These are phyloP conservation scores for Drosophila subpulchrella DNA, from an alignment of 1,140 invertebrate species.

Conservation along the genomic window DNA sequence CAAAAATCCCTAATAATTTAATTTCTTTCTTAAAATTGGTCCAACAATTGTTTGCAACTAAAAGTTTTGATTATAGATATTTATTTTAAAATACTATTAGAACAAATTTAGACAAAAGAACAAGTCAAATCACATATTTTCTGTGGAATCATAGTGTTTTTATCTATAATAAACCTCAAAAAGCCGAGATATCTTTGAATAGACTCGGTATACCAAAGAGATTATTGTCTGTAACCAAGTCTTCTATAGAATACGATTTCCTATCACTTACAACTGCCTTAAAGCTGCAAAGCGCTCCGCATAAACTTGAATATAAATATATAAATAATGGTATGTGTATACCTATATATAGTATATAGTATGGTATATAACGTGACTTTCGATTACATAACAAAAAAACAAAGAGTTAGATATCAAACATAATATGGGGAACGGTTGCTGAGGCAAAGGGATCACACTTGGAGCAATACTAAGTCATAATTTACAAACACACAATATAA, in stretches of 20 bases:
- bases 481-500: slow-evolving; percentile 30
- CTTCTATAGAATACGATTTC: slow-evolving; percentile 4
- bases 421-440: slow-evolving; percentile 50
- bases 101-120: not conserved
- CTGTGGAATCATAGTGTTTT: slow-evolving; percentile 2
- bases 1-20: not conserved
- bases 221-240: slow-evolving; percentile 26
- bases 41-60: not conserved
- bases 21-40: slow-evolving; percentile 5
- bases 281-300: slow-evolving; percentile 15
- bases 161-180: not conserved
- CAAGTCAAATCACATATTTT: not conserved
- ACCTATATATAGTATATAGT: slow-evolving; percentile 12
- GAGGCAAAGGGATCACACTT: slow-evolving; percentile 71
- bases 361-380: slow-evolving; percentile 35
- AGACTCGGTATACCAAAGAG: not conserved
- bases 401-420: slow-evolving; percentile 57
- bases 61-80: not conserved
- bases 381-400: slow-evolving; percentile 57
- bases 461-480: slow-evolving; percentile 59
- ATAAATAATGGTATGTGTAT: slow-evolving; percentile 29
- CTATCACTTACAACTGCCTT: not conserved
- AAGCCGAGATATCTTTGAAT: slow-evolving; percentile 1
- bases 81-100: not conserved
- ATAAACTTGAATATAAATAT: slow-evolving; percentile 24